phyloP scores from a whole-genome alignment of 1,140 invertebrate species.

The Drosophila sp. region DNA sequence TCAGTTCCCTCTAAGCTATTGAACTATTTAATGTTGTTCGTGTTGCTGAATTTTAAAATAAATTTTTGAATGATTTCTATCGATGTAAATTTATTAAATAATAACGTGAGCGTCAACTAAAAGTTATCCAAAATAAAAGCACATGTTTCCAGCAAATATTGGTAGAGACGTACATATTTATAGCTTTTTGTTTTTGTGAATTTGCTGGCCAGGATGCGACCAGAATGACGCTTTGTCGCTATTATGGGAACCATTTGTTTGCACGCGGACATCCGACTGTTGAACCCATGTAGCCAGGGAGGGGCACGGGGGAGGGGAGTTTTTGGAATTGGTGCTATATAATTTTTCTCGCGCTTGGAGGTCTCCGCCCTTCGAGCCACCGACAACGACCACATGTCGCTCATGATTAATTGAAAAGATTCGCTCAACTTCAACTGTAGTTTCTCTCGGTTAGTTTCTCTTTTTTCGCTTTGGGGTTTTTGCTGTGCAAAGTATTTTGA shows the following conservation, averaged over 20 bases:
- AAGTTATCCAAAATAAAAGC: neutral
- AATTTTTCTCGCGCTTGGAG: constrained; percentile 74
- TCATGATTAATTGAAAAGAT: constrained; percentile 77
- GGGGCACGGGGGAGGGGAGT: neutral
- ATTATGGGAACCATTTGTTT: constrained; percentile 75
- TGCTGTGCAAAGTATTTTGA: constrained; percentile 44
- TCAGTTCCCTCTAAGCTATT: too few relatives aligned
- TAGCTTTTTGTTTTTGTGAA: constrained; percentile 58
- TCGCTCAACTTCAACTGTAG: constrained; percentile 63
- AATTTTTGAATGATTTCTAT: too few relatives aligned
- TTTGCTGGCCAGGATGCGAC: constrained; percentile 59
- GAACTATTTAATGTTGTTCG: too few relatives aligned
- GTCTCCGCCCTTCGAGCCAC: constrained; percentile 24
- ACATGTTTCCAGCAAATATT: neutral
- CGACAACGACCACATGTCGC: constrained; percentile 70
- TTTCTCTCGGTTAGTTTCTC: constrained; percentile 33
- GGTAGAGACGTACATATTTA: neutral
- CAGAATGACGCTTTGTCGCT: constrained; percentile 49
- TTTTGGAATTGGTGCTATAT: constrained; percentile 45
- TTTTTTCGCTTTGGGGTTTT: constrained; percentile 41
- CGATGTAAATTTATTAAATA: too few relatives aligned
- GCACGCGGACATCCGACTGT: constrained; percentile 39
- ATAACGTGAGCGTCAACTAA: too few relatives aligned
- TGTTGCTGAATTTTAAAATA: too few relatives aligned
- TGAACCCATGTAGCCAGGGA: neutral